Evolutionary conservation across 1,140 invertebrate species (phyloP), one percentile per base, ranked within the genome.

Genomic region (Orchesella cincta): DNA sequence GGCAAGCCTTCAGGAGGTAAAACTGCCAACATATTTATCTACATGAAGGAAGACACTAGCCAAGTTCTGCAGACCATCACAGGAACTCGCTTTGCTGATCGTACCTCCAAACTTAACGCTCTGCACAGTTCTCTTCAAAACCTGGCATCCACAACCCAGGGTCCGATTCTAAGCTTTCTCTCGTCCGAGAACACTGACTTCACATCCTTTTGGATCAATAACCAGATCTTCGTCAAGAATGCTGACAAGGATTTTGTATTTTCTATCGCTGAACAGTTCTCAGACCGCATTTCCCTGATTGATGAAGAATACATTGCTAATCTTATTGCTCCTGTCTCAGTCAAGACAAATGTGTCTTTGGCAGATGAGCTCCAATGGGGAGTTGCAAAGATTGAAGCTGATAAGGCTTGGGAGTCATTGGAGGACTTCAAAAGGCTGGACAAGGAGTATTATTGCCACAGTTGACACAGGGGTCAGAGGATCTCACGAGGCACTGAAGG

Each of bases 391-490:
- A 73, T 76, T 26, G 29, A 52, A 14, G 75, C 75, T 2, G 0
- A 26, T 54, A 0, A 72, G 23, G 75, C 67, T 16, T 71, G 64
- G 70, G 8, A 46, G n/a, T 26, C 12, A 57, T 57, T 26, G 52
- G 52, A 18, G 52, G 52, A n/a, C 8, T 57, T 26, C 23, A 18
- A n/a, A 57, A 57, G 23, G 0, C 33, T 29, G 23, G 31, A 52
- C 18, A 67, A 33, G 28, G 18, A 12, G 0, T 62, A 57, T 70
- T 0, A 34, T 76, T 0, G 57, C 75, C 16, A 76, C 54, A 36
- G 62, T 76, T 76, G 75, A 76, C 36, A 76, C 57, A 0, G 75
- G 75, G 0, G 75, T 76, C 8, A 54, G 34, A 1, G 33, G 14
- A 1, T 67, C 31, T 26, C 75, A 76, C 20, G 64, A 76, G 14